Evolutionary conservation across 1,140 invertebrate species (phyloP).

Genomic region (Trinorchestia longiramus): DNA sequence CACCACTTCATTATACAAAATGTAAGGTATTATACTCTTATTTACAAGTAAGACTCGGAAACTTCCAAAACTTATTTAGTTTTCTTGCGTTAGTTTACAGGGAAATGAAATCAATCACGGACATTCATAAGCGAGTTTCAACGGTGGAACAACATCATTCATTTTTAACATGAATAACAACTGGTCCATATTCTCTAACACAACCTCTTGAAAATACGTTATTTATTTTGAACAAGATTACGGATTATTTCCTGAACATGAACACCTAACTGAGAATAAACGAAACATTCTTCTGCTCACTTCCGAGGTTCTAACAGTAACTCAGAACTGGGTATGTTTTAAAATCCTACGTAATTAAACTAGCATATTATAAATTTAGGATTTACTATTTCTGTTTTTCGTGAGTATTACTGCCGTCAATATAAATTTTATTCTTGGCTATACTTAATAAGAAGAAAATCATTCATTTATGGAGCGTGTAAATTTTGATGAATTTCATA

Average conservation of each 20-base stretch:
- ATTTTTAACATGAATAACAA: background rate
- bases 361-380: too few species aligned
- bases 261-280: too few species aligned
- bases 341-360: too few species aligned
- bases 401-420: too few species aligned
- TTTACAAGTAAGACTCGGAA: background rate
- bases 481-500: background rate
- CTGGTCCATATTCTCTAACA: background rate
- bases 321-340: too few species aligned
- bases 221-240: too few species aligned
- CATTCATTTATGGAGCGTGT: background rate
- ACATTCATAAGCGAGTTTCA: background rate
- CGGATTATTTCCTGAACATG: too few species aligned
- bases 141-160: background rate
- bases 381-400: too few species aligned
- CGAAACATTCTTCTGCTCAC: too few species aligned
- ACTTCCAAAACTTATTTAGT: background rate
- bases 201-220: too few species aligned
- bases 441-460: background rate
- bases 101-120: background rate
- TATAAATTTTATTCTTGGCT: background rate
- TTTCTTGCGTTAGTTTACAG: background rate
- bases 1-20: background rate
- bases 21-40: background rate
- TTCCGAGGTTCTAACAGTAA: too few species aligned